phyloP scores from a whole-genome alignment of 2,888 invertebrate species.

The Synanthedon formicaeformis region DNA sequence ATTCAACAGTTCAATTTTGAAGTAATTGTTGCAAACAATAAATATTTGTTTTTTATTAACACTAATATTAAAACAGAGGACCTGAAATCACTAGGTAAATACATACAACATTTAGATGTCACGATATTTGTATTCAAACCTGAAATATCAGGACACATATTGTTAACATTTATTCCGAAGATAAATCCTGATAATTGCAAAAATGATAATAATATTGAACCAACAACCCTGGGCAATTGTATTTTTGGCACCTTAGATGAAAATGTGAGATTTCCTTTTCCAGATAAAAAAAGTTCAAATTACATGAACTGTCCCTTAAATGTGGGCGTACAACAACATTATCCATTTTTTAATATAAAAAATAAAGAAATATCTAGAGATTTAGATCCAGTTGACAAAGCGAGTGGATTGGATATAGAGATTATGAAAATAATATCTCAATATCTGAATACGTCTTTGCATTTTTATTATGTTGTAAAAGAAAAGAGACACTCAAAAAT shows the following conservation, averaged over 20 bases:
- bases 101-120: too few relatives aligned
- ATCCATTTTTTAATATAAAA: too few relatives aligned
- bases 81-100: too few relatives aligned
- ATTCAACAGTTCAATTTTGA: slow-evolving; percentile 11
- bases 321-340: background rate
- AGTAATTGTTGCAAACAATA: slow-evolving; percentile 13
- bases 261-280: slow-evolving; percentile 16
- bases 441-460: too few relatives aligned
- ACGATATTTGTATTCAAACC: too few relatives aligned
- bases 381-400: too few relatives aligned
- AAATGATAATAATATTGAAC: slow-evolving; percentile 9
- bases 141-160: slow-evolving; percentile 9
- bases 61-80: slow-evolving; percentile 22
- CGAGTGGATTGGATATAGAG: too few relatives aligned
- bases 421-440: too few relatives aligned
- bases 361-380: too few relatives aligned
- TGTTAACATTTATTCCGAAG: slow-evolving; percentile 24
- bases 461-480: too few relatives aligned
- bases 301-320: slow-evolving; percentile 37
- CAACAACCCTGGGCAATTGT: slow-evolving; percentile 24
- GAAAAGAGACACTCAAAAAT: too few relatives aligned
- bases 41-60: slow-evolving; percentile 23
- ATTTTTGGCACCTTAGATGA: slow-evolving; percentile 16
- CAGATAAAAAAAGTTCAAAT: slow-evolving; percentile 23
- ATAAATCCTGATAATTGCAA: slow-evolving; percentile 26